Base-by-base conservation (phyloP, 2,888 invertebrate genomes). In the Embidobia sp. region DNA sequence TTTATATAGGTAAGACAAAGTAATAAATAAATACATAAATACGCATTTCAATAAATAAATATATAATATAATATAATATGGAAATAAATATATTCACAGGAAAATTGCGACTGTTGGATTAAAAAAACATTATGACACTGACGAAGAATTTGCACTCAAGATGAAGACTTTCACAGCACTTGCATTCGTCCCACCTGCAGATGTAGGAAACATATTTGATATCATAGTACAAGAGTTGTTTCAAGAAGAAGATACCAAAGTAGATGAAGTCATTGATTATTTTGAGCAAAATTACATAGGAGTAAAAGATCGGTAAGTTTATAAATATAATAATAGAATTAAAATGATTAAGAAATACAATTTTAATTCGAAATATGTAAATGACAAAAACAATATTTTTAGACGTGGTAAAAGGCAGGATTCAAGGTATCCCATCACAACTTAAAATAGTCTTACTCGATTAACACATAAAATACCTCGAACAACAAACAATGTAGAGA, bases 1-100 rank as follows among this genome's bases (percentile, higher is more conserved):
- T 13, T 13, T 18, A 13, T 46, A 46, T 27, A 46, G 46, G 46
- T 46, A 46, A n/a, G n/a, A n/a, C n/a, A n/a, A n/a, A n/a, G n/a
- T n/a, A n/a, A n/a, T n/a, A 42, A 19, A 4, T n/a, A 42, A 42
- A 35, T n/a, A 35, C 13, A 35, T 35, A 35, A 13, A 13, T 22
- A 22, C 22, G 22, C n/a, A n/a, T n/a, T n/a, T n/a, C 22, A 6
- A 22, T 22, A 4, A 22, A 22, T 22, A 22, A 22, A 4, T 22
- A 22, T 22, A 22, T 6, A 40, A 15, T 22, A 22, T 4, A 4
- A 6, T 22, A 22, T 22, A 22, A 22, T 22, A 22, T 22, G 3
- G 3, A 22, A 22, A 22, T 22, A 4, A 33, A 33, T 10, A 11
- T 33, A 10, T 3, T 33, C 2, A 5, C 33, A 33, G 33, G 5